Evolutionary conservation across 2,888 invertebrate genomes (phyloP).

Genomic region (Philereme transversata): DNA sequence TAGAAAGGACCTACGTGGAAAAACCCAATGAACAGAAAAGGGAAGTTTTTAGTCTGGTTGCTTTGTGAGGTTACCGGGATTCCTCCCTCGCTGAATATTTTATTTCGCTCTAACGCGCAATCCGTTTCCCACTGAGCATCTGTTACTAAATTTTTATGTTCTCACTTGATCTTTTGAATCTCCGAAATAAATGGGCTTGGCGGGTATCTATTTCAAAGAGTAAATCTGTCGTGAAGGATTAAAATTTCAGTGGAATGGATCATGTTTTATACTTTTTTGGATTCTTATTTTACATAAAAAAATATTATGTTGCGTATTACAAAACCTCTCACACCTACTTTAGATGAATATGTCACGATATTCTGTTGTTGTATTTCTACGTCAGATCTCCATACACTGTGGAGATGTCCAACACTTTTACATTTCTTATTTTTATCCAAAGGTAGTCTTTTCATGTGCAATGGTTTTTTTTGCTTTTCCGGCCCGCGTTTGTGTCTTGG

Average conservation of each 20-base stretch:
- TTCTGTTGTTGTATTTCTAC: conserved; percentile 1
- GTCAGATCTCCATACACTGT: background rate
- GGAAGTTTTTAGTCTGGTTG: conserved; percentile 47
- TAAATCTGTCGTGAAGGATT: background rate
- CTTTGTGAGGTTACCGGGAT: conserved; percentile 58
- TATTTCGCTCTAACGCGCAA: conserved; percentile 64
- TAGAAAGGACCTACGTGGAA: conserved; percentile 17
- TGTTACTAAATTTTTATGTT: conserved; percentile 34
- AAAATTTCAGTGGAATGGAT: background rate
- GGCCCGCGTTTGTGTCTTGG: background rate
- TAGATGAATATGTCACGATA: background rate
- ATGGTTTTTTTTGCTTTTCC: conserved; percentile 8
- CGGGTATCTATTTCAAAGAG: no score
- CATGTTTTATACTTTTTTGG: background rate
- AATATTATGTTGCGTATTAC: background rate
- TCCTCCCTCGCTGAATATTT: conserved; percentile 63
- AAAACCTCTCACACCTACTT: background rate
- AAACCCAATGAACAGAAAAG: conserved; percentile 53
- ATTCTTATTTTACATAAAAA: background rate
- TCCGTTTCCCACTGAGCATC: conserved; percentile 45
- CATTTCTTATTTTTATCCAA: background rate
- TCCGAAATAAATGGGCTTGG: conserved; percentile 11
- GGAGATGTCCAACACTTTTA: background rate
- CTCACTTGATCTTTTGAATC: conserved; percentile 21
- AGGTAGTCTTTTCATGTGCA: conserved; percentile 8